Evolutionary conservation across 2,113 vertebrate genomes (phyloP), one percentile per base, ranked within the genome.

Genomic region (Gymnarchus niloticus): DNA sequence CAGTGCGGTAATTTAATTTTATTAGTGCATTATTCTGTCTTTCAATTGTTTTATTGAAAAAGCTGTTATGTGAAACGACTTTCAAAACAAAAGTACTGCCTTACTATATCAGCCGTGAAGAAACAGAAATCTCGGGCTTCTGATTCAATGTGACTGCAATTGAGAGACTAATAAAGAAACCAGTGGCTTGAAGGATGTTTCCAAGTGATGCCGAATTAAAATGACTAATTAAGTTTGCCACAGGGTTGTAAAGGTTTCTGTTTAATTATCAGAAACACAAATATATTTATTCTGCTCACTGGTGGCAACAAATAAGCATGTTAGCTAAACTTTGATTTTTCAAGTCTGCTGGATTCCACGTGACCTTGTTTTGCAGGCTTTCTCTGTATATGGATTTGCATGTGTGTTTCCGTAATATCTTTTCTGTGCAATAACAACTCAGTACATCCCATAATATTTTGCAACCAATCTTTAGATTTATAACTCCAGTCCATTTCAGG

Each of bases 1-100:
- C 65, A 57, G 33, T 21, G 1, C 23, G 48, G 37, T 85, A 69
- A 77, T 85, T 41, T 85, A 69, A 85, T 85, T 19, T 76, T 56
- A 12, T 33, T 54, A 56, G 57, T 17, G 6, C 51, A 48, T n/a
- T 85, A 23, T 37, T 41, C 65, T 7, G 28, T 69, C 44, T 28
- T 81, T 81, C 23, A 77, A 23, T 84, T 61, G 33, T 41, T 49
- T 7, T 4, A 57, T 65, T 12, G 3, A 8, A 25, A 37, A 5
- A 48, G 17, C 56, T 56, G 49, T 84, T 49, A 84, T 52, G 78
- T 25, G 28, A 81, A 81, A 81, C 48, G 23, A 52, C 9, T 81
- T 44, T 23, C 28, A 14, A 25, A 81, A 78, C 25, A 61, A 6
- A 61, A 77, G 73, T 21, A 10, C 41, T 23, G 33, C 25, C 10